phyloP scores from a whole-genome alignment of 1,140 invertebrate species.

The Dendrolimus punctatus region DNA sequence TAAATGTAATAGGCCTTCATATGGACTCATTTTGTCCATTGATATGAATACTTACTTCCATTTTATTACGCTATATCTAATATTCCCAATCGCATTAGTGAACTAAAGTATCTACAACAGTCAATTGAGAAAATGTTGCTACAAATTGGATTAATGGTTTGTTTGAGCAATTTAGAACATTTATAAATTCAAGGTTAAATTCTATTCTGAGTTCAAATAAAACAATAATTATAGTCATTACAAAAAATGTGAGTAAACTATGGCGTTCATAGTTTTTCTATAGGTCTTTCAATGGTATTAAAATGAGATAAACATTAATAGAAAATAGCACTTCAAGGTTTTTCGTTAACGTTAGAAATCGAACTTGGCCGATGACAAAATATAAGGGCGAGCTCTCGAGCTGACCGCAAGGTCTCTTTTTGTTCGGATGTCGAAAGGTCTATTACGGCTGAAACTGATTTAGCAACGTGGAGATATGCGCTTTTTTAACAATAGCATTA shows the following conservation, averaged over 20 bases:
- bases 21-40: too few relatives aligned
- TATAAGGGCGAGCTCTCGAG: conserved; percentile 40
- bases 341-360: conserved; percentile 42
- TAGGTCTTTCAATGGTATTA: conserved; percentile 16
- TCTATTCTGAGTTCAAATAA: neutral
- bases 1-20: too few relatives aligned
- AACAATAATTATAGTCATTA: neutral
- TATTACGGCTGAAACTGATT: conserved; percentile 14
- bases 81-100: too few relatives aligned
- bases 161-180: too few relatives aligned
- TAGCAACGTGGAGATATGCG: conserved; percentile 20
- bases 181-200: too few relatives aligned
- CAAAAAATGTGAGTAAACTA: neutral
- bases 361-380: conserved; percentile 29
- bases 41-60: too few relatives aligned
- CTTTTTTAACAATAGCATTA: conserved; percentile 1
- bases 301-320: conserved; percentile 30
- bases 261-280: neutral
- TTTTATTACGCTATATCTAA: too few relatives aligned
- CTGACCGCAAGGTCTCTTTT: conserved; percentile 55
- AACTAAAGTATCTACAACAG: too few relatives aligned
- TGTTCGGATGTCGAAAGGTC: conserved; percentile 37
- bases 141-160: too few relatives aligned
- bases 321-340: conserved; percentile 48
- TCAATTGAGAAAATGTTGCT: too few relatives aligned